These are phyloP conservation scores for Semnornis frantzii DNA, from an alignment of 2,113 vertebrate species.

Conservation along the genomic window DNA sequence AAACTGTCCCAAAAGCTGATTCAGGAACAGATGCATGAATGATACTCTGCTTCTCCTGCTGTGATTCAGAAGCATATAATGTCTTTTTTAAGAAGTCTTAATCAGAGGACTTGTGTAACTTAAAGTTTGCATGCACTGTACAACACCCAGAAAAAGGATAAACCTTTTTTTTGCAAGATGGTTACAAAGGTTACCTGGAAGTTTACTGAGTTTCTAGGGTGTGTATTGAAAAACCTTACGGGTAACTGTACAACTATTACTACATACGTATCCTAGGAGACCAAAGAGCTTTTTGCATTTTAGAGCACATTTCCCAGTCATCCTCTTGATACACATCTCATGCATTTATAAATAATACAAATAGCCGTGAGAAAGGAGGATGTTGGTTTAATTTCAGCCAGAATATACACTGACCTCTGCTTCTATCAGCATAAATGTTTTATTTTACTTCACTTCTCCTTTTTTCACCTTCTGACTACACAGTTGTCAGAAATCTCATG, in stretches of 20 bases:
- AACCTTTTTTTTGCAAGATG: neutral
- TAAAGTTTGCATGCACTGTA: neutral
- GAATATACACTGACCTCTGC: neutral
- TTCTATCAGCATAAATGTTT: neutral
- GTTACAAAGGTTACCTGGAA: neutral
- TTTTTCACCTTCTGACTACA: neutral
- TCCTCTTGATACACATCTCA: constrained; percentile 24
- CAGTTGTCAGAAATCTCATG: neutral
- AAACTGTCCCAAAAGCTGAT: neutral
- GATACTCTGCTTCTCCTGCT: neutral
- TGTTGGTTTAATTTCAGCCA: neutral
- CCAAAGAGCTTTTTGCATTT: constrained; percentile 52
- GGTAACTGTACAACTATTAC: constrained; percentile 43
- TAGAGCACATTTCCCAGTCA: constrained; percentile 51
- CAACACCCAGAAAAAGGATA: neutral
- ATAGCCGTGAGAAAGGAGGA: constrained; percentile 21
- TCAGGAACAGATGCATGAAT: neutral
- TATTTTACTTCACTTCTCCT: neutral
- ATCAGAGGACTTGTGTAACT: neutral
- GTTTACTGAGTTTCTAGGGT: neutral
- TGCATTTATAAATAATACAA: constrained; percentile 58
- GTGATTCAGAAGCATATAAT: neutral
- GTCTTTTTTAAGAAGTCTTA: neutral
- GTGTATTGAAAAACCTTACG: neutral
- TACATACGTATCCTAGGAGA: constrained; percentile 71